Percentiles rank a stretch among this genome's conserved stretches.
Evolutionary conservation across 2,888 invertebrate species (phyloP).

Genomic region (Vesta saturnalis): DNA sequence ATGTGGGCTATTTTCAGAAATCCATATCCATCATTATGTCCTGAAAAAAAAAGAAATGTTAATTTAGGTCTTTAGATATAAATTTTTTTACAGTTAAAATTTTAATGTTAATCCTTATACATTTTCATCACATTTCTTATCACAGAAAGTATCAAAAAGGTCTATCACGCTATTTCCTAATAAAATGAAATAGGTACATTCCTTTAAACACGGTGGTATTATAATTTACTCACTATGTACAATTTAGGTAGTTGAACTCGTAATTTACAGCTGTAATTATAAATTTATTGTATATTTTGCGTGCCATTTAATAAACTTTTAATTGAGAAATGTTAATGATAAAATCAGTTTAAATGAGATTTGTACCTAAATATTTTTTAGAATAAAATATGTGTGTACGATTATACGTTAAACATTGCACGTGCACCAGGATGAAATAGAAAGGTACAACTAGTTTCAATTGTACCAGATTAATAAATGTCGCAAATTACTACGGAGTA

Average conservation of each 20-base stretch:
- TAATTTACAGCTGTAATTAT: slow-evolving; percentile 1
- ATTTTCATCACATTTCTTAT: slow-evolving; percentile 10
- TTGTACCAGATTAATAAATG: background rate
- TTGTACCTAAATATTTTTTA: too few species aligned
- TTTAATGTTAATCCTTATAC: background rate
- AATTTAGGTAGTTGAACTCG: slow-evolving; percentile 5
- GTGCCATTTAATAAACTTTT: background rate
- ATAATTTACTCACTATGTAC: background rate
- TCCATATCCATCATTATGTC: slow-evolving; percentile 41
- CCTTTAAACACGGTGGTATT: background rate
- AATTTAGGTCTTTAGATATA: background rate
- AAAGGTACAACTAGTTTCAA: background rate
- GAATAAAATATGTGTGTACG: too few species aligned
- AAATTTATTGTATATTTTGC: background rate
- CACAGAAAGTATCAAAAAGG: background rate
- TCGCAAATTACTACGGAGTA: background rate
- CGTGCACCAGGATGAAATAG: background rate
- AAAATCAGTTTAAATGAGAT: background rate
- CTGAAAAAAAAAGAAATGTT: slow-evolving; percentile 38
- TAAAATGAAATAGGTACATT: slow-evolving; percentile 4
- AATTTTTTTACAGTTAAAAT: background rate
- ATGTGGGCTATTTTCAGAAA: slow-evolving; percentile 42
- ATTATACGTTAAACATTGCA: background rate
- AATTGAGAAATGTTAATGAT: too few species aligned
- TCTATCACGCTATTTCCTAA: slow-evolving; percentile 6